phyloP scores from a whole-genome alignment of 2,888 invertebrate species.

The Macrosoma leucophasiata region DNA sequence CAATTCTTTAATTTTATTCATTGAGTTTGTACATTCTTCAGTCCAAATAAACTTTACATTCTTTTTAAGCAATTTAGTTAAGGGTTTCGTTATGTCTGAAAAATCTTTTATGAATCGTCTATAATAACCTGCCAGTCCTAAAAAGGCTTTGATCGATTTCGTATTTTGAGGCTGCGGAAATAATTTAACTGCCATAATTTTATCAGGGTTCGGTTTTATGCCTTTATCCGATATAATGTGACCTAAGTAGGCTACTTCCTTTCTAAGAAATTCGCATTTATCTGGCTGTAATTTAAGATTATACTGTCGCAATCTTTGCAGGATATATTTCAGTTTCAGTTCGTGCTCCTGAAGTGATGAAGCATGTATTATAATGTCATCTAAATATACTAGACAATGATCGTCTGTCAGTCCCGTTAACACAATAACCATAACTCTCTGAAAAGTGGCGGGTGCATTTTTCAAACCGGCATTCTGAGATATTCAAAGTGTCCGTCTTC shows the following conservation, averaged over 20 bases:
- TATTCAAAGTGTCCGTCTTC: slow-evolving; percentile 30
- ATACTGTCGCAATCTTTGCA: no score
- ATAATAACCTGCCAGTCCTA: no score
- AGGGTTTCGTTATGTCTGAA: background rate
- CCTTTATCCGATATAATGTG: no score
- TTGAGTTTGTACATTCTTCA: background rate
- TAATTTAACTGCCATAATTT: no score
- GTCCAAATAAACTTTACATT: background rate
- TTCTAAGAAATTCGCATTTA: no score
- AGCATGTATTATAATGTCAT: background rate
- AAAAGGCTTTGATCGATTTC: no score
- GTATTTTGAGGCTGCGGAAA: no score
- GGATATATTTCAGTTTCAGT: background rate
- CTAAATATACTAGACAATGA: background rate
- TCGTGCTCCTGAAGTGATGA: slow-evolving; percentile 1
- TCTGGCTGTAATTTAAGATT: no score
- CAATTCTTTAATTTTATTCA: background rate
- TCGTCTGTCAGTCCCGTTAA: slow-evolving; percentile 8
- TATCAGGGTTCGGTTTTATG: no score
- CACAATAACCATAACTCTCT: slow-evolving; percentile 28
- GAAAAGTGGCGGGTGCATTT: slow-evolving; percentile 32
- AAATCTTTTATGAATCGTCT: background rate
- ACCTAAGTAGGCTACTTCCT: no score
- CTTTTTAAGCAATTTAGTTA: background rate
- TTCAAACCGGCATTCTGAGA: slow-evolving; percentile 29